Base-by-base conservation (phyloP, 2,113 vertebrate genomes). In the Microtus oregoni region DNA sequence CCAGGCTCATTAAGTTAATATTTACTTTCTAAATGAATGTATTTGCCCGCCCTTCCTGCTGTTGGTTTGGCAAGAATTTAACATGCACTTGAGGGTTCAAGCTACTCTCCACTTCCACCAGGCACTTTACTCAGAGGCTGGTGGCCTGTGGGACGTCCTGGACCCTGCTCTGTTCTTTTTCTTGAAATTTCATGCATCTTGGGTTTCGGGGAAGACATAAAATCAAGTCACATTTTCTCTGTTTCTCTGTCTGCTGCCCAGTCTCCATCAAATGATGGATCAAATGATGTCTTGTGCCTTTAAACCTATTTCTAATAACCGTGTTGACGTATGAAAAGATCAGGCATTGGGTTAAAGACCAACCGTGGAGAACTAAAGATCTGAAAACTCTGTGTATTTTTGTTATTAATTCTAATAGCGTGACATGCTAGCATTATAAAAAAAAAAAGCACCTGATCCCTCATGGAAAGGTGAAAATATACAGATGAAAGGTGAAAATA, bases 1-100 rank as follows among this genome's bases (percentile, higher is more conserved):
- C 95, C 41, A 89, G 58, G 47, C 95, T 96, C 96, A 87, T 95
- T 97, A 95, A 95, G 94, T 97, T 98, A 96, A 97, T 98, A 97
- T 97, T 97, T 97, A 97, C 95, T 97, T 97, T 97, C 19, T 81
- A 95, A 97, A 96, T 96, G 82, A 95, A 85, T 91, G 41, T 82
- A 35, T 96, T 97, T 91, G 93, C 94, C 92, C 96, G 75, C 24
- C 63, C 92, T 97, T 96, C 94, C 89, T 97, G 92, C 86, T 89
- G 47, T 95, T 95, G 95, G 81, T 95, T 93, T 97, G 95, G 94
- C 89, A 93, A 72, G 77, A 89, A 38, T 95, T 92, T 90, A 72
- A 91, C 13, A 55, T 75, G 35, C 41, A 55, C 63, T 87, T 38
- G 91, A 92, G 47, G 79, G 61, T 41, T 78, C 76, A 73, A 10